Evolutionary conservation across 2,113 vertebrate genomes (phyloP), one percentile per base, ranked within the genome.

Genomic region (Lates calcarifer): DNA sequence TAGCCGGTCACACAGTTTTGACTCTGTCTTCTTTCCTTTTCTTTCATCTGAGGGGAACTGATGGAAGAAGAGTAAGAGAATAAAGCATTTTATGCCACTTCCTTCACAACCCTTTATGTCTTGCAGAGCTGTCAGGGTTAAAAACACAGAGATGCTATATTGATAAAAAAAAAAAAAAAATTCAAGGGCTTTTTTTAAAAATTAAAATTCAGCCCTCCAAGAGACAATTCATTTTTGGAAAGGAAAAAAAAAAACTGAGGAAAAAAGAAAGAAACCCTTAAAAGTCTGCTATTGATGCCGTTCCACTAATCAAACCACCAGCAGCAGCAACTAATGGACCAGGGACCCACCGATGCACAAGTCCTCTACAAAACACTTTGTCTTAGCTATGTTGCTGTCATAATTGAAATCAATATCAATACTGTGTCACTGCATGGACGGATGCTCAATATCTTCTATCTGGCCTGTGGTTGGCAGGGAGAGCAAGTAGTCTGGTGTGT

Each of bases 401-500:
- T 75, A 67, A 86, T 66, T 81, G 35, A 79, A 89, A 89, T 85
- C 83, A 77, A 84, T 84, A 86, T 60, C 81, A 79, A 64, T 39
- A 35, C 64, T 15, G 41, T 41, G 76, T 64, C 66, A 12, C 26
- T 15, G 66, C 47, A 58, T 2, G 55, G 85, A 84, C 29, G 51
- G 80, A 82, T 57, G 84, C 41, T 86, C 61, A 49, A 35, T 55
- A 63, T 78, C 49, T 71, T 49, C 64, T 77, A 14, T 68, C 77
- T 63, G 56, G 55, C 39, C 24, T 33, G 37, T 28, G 58, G 61
- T 66, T 73, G 67, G 62, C 57, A 76, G 55, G 45, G 14, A 55
- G 37, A 83, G 35, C 17, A 45, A 74, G 63, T n/a, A 72, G 39
- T 64, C 74, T 69, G 56, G 65, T 74, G 57, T 77, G 79, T 77